Evolutionary conservation across 2,888 invertebrate genomes (phyloP).

Genomic region (Hyposoter dolosus): DNA sequence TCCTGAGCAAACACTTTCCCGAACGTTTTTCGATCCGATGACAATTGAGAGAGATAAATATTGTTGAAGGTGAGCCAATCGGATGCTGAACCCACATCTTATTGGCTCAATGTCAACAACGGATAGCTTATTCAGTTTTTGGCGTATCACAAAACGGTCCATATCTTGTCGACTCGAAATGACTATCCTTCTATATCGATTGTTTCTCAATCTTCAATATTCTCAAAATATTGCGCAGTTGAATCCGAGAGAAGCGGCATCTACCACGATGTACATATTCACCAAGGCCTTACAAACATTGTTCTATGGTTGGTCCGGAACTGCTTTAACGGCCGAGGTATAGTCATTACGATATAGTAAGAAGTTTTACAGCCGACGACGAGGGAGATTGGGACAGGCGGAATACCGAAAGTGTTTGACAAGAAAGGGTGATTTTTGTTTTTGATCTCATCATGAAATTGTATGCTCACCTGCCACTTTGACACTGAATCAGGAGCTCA

Average conservation of each 20-base stretch:
- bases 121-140: neutral
- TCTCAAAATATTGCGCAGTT: neutral
- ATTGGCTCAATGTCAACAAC: neutral
- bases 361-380: neutral
- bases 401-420: neutral
- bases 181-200: neutral
- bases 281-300: conserved; percentile 63
- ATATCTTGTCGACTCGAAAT: neutral
- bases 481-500: too few relatives aligned
- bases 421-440: too few relatives aligned
- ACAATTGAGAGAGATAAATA: neutral
- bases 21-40: too few relatives aligned
- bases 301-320: conserved; percentile 59
- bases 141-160: neutral
- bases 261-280: conserved; percentile 45
- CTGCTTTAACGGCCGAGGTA: conserved; percentile 62
- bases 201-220: neutral
- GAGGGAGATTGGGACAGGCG: neutral
- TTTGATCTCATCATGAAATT: too few relatives aligned
- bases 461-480: too few relatives aligned
- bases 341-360: neutral
- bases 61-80: neutral
- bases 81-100: neutral
- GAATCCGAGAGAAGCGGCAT: conserved; percentile 26
- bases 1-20: neutral